Base-by-base conservation (phyloP, 2,113 vertebrate genomes). In the Gymnobelideus leadbeateri region DNA sequence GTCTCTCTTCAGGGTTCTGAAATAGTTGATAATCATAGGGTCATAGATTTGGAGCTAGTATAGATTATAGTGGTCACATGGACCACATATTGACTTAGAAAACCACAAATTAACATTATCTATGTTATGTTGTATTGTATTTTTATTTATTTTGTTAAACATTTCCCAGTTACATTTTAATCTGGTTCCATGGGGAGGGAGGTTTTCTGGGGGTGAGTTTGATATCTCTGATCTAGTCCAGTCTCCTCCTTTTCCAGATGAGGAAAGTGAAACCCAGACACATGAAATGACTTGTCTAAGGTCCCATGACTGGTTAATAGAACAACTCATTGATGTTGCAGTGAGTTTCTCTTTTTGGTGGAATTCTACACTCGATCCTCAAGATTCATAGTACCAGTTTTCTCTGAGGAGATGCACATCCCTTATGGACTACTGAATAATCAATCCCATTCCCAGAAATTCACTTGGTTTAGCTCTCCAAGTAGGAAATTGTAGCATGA, bases 241-340 rank as follows among this genome's bases (percentile, higher is more conserved):
- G 1, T 68, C 57, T 68, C 57, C 14, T 31, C 93, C 77, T 92
- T 90, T 57, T n/a, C 51, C 25, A 95, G 52, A 54, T 90, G 25
- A 68, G 54, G 37, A 91, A 94, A 91, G n/a, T 93, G 92, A 93
- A 50, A 77, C 89, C 54, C 31, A 14, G 77, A 89, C 12, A 94
- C 24, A 84, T 23, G 89, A 90, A 54, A 61, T 89, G 84, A 51
- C 91, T 84, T 55, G 46, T 43, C 47, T 57, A 54, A 91, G 31
- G 50, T 94, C 51, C 84, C 51, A 54, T n/a, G 91, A 47, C 68
- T 91, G 68, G 3, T 53, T 54, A 53, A 1, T 51, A 92, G 90
- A 49, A 77, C 94, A 55, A 55, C 24, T 55, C 54, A 26, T 55
- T 25, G 54, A 55, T 55, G 54, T 55, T 55, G 7, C 23, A 55